Percentiles rank a stretch among this genome's conserved stretches.
phyloP scores from a whole-genome alignment of 2,797 vertebrate genomes.

The Vireo griseus region DNA sequence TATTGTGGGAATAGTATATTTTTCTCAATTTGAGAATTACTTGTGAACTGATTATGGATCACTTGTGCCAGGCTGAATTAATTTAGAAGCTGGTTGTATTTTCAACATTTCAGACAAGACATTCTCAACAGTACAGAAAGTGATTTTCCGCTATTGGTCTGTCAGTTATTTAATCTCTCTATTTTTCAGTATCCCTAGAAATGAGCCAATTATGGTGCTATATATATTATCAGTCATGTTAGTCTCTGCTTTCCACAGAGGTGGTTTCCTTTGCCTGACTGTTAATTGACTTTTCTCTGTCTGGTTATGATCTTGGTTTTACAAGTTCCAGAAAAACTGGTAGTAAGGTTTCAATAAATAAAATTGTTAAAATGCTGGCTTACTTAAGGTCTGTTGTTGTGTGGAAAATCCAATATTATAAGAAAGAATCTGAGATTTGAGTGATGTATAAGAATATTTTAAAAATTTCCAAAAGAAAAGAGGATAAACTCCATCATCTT shows the following conservation, averaged over 20 bases:
- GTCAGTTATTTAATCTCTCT: background rate
- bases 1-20: background rate
- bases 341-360: background rate
- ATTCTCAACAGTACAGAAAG: background rate
- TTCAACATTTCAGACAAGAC: background rate
- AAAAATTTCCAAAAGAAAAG: background rate
- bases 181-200: background rate
- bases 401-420: background rate
- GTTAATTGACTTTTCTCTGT: background rate
- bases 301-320: background rate
- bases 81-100: background rate
- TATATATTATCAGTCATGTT: background rate
- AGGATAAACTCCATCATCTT: background rate
- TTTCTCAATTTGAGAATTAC: background rate
- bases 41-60: background rate
- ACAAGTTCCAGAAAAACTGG: background rate
- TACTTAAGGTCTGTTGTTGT: background rate
- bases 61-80: background rate
- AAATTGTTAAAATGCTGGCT: background rate
- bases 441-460: background rate
- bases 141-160: background rate
- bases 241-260: background rate
- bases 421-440: background rate
- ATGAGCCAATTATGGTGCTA: background rate
- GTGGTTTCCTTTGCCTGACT: background rate